Conservation (phyloP, 2,888 invertebrate genomes). For the Eremobia ochroleuca region DNA sequence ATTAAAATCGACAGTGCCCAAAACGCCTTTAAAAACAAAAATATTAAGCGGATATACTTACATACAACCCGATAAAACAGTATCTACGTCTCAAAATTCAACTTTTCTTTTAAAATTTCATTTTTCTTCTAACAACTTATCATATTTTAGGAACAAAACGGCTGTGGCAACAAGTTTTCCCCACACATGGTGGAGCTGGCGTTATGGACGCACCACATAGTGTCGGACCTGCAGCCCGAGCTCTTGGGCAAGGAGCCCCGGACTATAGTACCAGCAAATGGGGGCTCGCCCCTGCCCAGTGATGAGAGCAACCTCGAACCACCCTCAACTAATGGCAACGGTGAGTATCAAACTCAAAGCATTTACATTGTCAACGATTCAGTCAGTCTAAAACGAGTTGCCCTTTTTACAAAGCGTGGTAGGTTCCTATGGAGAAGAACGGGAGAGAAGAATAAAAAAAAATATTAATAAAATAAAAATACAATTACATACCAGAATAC, state of each 20-base stretch:
- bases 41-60: not conserved
- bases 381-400: not conserved
- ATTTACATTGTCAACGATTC: not conserved
- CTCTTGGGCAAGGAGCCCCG: constrained; percentile 94
- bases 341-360: constrained; percentile 65
- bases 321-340: constrained; percentile 90
- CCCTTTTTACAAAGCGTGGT: not conserved
- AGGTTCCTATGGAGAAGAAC: too few relatives aligned
- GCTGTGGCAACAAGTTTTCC: constrained; percentile 92
- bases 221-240: constrained; percentile 96
- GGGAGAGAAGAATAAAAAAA: not conserved
- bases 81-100: not conserved
- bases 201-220: constrained; percentile 97
- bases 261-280: constrained; percentile 87
- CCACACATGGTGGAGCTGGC: constrained; percentile 97
- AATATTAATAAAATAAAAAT: not conserved
- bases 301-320: constrained; percentile 96
- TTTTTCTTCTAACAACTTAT: not conserved
- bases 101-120: not conserved
- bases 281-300: constrained; percentile 90
- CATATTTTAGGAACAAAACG: constrained; percentile 87
- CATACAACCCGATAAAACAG: not conserved
- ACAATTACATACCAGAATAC: not conserved
- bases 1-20: constrained; percentile 11
- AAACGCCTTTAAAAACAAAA: not conserved